Evolutionary conservation across 2,113 vertebrate species (phyloP), one percentile per base, ranked within the genome.

Genomic region (Anseranas semipalmata): DNA sequence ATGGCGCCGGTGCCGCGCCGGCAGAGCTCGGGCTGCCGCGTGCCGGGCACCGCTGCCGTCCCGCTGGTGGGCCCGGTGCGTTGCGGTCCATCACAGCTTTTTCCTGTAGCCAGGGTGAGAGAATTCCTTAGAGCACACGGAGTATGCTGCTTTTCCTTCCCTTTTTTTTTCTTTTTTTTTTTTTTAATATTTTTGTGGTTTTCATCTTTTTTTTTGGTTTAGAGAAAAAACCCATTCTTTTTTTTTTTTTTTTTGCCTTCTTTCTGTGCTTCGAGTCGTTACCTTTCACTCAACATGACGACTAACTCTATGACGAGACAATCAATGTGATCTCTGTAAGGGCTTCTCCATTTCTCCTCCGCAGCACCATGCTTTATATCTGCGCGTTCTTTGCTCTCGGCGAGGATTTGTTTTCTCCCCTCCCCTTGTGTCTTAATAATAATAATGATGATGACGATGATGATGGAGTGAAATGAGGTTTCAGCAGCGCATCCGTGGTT

Each of bases 291-390:
- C 53, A 2, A 7, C 62, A 6, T 3, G 72, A 70, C 39, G 35
- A 41, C 59, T 41, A 17, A 30, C 68, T 35, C 68, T 10, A 12
- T 2, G 90, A 27, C 71, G 96, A 67, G 98, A 98, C 98, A 98
- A 98, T 98, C 98, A 98, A 87, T 76, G 97, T 95, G 97, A 98
- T 97, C 97, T 98, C 96, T 92, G 85, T 93, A 98, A 98, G 98
- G 98, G 98, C 98, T 98, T 95, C 96, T 93, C 97, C 95, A 76
- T 66, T 43, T 84, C 92, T 53, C 48, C 83, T 85, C 80, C 13
- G 90, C 85, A 19, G 90, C 86, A 22, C 93, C 59, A 2, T 18
- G 62, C 79, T 77, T 71, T 46, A 14, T 9, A 25, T n/a, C 7
- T 7, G 43, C 9, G 25, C 12, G 20, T n/a, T 50, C 75, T 56